Conservation (phyloP, 1,140 invertebrate species). For the Drosophila virilis region DNA sequence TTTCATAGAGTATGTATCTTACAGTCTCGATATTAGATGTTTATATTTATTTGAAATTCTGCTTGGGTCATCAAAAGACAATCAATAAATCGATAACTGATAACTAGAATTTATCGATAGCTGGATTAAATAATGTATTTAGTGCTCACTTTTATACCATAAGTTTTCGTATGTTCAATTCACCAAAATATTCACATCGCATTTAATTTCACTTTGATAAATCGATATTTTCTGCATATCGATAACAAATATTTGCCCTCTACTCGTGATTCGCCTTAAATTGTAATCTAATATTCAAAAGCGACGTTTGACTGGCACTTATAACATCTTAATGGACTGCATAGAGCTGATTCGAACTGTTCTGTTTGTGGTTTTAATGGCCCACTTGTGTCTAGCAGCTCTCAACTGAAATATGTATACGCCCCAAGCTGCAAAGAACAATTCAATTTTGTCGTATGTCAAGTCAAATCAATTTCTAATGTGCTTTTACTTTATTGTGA, state of each 20-base stretch:
- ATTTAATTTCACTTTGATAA: not conserved
- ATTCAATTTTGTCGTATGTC: constrained; percentile 26
- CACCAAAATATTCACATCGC: not conserved
- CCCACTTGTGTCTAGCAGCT: constrained; percentile 10
- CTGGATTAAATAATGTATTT: not conserved
- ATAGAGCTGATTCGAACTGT: not conserved
- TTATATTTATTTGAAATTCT: not conserved
- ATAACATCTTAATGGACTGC: not conserved
- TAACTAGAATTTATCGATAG: not conserved
- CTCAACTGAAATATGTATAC: constrained; percentile 25
- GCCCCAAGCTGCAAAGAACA: constrained; percentile 17
- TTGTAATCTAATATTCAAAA: not conserved
- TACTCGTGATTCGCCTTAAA: not conserved
- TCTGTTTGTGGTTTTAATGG: constrained; percentile 3
- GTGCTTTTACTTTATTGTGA: constrained; percentile 30
- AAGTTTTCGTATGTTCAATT: too few relatives aligned
- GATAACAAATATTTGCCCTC: not conserved
- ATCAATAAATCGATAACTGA: not conserved
- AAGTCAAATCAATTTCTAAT: constrained; percentile 40
- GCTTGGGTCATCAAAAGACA: not conserved
- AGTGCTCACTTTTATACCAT: too few relatives aligned
- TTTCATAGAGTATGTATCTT: not conserved
- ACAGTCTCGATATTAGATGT: too few relatives aligned
- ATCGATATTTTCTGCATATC: not conserved
- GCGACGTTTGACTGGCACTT: not conserved